Base-by-base conservation (phyloP, 2,113 vertebrate species). In the Carassius auratus region DNA sequence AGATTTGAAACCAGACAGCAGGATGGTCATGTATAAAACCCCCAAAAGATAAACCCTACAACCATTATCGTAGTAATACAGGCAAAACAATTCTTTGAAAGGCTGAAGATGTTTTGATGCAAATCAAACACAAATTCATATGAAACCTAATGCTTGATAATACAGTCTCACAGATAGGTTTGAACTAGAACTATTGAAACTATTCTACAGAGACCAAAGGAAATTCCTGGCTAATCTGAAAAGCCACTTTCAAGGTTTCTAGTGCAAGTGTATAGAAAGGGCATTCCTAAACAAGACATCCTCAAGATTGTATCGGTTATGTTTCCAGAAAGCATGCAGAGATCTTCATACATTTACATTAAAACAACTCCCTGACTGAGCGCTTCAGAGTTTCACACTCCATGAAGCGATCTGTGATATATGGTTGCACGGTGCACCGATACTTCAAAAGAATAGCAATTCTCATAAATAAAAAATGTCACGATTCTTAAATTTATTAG, bases 1-100 rank as follows among this genome's bases (percentile, higher is more conserved):
- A 74, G 57, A 76, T 87, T 76, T 83, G 61, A 62, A 68, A 62
- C 55, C 26, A 76, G 81, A 86, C 61, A 64, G 74, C 83, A 8
- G 7, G 8, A 59, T 61, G 48, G n/a, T 73, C 21, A 59, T 64
- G 66, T 77, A 30, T 26, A 69, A n/a, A 52, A 26, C 1, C 21
- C 76, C 23, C 36, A 33, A 81, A 71, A 83, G 17, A 19, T 33
- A 64, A n/a, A 21, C 52, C 26, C 4, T 17, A 3, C 74, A 80
- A 23, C 8, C 9, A 61, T 12, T 8, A 76, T 62, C 15, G 0
- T 12, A 23, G 12, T 5, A 71, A 61, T 36, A 38, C n/a, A 74
- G 21, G 61, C 36, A 17, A 0, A 74, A 73, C 50, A 83, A 71
- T 3, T 36, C 30, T 8, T 48, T 48, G 45, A 3, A 48, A 50